Evolutionary conservation across 2,113 vertebrate genomes (phyloP).

Genomic region (Madoqua kirkii): DNA sequence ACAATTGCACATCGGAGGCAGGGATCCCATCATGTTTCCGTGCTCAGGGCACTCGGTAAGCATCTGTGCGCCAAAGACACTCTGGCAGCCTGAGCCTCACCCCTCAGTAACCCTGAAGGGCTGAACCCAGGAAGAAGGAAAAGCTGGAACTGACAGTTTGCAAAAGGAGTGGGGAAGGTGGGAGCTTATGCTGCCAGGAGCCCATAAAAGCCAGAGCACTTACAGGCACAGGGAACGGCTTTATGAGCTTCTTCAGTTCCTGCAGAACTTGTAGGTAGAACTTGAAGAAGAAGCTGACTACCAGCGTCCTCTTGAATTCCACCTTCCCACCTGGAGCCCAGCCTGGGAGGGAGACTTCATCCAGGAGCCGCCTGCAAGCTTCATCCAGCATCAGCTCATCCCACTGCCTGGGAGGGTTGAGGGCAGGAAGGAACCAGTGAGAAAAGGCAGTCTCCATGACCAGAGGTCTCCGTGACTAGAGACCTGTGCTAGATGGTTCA

Average conservation of each 20-base stretch:
- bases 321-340: slow-evolving; percentile 81
- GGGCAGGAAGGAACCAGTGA: background rate
- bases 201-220: background rate
- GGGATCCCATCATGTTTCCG: fast-evolving
- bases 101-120: no score
- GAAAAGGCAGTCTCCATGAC: background rate
- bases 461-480: background rate
- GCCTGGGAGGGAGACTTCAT: slow-evolving; percentile 81
- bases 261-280: slow-evolving; percentile 89
- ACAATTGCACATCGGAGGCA: fast-evolving
- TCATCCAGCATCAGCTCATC: slow-evolving; percentile 82
- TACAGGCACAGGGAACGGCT: background rate
- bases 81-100: background rate
- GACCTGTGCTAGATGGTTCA: background rate
- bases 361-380: slow-evolving; percentile 85
- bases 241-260: slow-evolving; percentile 77
- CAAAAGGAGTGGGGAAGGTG: background rate
- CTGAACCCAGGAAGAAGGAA: background rate
- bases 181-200: background rate
- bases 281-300: slow-evolving; percentile 90
- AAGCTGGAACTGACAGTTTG: background rate
- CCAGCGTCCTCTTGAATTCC: slow-evolving; percentile 87
- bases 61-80: no score
- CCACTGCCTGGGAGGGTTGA: slow-evolving; percentile 80
- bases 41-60: fast-evolving